Evolutionary conservation across 37 sponge, comb jelly and placozoan species (phyloP), one percentile per base, ranked within the genome.

Genomic region (Bolinopsis microptera): DNA sequence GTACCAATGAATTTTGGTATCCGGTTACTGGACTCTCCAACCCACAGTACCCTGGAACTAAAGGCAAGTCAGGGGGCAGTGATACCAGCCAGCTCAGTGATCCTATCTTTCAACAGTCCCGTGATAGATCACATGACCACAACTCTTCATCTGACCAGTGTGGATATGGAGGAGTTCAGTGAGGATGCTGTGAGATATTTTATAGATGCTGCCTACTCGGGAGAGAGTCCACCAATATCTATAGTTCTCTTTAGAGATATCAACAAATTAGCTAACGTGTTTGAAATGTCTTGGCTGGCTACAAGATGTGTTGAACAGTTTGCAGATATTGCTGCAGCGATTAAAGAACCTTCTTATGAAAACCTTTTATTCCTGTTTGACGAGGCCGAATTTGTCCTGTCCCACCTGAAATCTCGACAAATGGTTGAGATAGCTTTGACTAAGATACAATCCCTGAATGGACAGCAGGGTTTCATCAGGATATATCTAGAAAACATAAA

Each of bases 41-140:
- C 31, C 3, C 75, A 30, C 75, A 72, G 18, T 21, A 28, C 26
- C 26, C 31, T 72, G 5, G 31, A n/a, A 72, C 26, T 72, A n/a
- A 72, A n/a, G 75, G 31, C 75, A 23, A 72, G 75, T 72, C 26
- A 72, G 31, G 75, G 75, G 5, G 75, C 26, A n/a, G 75, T 30
- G 75, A n/a, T 72, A 21, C 26, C 3, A 28, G 75, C 75, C 75
- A 72, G 31, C 26, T 72, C 75, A 5, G 31, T 72, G 26, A 28
- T 72, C 75, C 26, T 72, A n/a, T 30, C 75, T 2, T 28, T 72
- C 31, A 72, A 72, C 75, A 72, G 75, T 72, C 75, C 31, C n/a
- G 26, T 72, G 75, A 72, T 72, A n/a, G 26, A n/a, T 72, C 31
- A 72, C 31, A 72, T 72, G 75, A 28, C 75, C 5, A 28, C 26